These are phyloP conservation scores for Xiphias gladius DNA, from an alignment of 2,113 vertebrate species.

Conservation along the genomic window DNA sequence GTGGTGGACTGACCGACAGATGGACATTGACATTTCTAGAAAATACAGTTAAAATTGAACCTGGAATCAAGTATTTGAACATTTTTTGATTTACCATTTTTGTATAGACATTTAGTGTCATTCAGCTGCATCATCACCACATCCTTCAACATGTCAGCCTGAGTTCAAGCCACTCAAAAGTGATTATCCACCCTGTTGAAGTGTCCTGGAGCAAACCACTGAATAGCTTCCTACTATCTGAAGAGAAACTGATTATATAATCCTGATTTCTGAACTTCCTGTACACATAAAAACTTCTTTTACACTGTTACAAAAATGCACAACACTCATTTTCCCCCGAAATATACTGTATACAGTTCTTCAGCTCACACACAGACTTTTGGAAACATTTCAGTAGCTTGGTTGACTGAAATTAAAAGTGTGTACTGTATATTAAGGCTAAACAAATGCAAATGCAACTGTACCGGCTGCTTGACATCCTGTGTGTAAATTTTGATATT, in stretches of 20 bases:
- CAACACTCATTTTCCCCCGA: neutral
- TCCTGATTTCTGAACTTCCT: neutral
- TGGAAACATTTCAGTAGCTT: neutral
- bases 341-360: neutral
- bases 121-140: neutral
- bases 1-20: neutral
- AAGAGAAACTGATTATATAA: neutral
- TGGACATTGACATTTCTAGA: neutral
- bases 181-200: neutral
- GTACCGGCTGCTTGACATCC: too few species aligned
- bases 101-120: neutral
- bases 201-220: neutral
- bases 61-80: neutral
- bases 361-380: neutral
- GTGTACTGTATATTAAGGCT: neutral
- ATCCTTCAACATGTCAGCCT: neutral
- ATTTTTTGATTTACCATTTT: neutral
- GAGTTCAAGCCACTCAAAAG: neutral
- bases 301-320: neutral
- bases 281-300: neutral
- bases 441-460: neutral
- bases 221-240: neutral
- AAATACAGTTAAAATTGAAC: neutral
- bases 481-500: neutral
- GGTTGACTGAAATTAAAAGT: neutral